Conservation (phyloP, 2,888 invertebrate genomes). For the Pristionchus exspectatus region DNA sequence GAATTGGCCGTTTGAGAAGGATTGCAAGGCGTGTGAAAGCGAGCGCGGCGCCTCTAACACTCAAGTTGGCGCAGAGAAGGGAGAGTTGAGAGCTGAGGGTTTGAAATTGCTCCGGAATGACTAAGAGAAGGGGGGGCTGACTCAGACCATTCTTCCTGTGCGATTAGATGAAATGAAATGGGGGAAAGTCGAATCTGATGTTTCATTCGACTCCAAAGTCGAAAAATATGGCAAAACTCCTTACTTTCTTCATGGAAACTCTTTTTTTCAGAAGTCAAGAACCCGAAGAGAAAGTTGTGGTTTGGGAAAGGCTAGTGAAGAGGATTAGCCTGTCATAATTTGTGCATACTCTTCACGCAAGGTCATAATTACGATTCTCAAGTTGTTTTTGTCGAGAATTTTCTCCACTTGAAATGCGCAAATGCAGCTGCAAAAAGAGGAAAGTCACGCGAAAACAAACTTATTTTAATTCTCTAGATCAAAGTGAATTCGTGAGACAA, state of each 20-base stretch:
- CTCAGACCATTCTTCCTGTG: conserved; percentile 1
- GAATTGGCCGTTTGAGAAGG: background rate
- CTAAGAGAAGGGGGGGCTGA: background rate
- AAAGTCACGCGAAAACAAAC: background rate
- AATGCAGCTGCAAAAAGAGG: background rate
- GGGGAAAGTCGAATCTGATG: too few species aligned
- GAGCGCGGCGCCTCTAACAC: background rate
- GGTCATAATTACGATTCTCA: background rate
- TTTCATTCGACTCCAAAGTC: too few species aligned
- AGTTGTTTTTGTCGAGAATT: background rate
- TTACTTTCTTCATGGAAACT: too few species aligned
- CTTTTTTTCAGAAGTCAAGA: too few species aligned
- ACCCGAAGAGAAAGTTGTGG: background rate
- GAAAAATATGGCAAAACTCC: too few species aligned
- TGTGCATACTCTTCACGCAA: background rate
- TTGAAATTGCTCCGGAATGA: conserved; percentile 5
- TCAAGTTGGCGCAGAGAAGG: background rate
- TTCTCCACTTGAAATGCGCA: background rate
- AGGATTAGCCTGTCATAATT: background rate
- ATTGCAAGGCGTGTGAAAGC: background rate
- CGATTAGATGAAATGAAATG: background rate
- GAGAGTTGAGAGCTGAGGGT: background rate
- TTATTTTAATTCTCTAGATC: too few species aligned
- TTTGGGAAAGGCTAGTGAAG: background rate
- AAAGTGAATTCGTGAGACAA: background rate